Percentiles rank a stretch among this genome's conserved stretches.
phyloP scores from a whole-genome alignment of 2,888 invertebrate genomes.

The Phortica okadai region DNA sequence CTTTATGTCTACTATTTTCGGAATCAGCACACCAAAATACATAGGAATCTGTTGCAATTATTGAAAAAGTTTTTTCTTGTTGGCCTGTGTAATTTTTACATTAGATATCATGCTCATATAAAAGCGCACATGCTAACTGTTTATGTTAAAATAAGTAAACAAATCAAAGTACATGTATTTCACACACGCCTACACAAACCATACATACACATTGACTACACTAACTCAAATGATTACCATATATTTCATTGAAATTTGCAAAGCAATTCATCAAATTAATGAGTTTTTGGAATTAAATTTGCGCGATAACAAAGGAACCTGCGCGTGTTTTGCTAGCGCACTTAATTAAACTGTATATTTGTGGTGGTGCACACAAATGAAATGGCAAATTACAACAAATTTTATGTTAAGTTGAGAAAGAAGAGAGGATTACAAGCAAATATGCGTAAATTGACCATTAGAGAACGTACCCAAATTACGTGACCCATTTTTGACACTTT shows the following conservation, averaged over 20 bases:
- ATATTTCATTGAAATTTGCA: constrained; percentile 12
- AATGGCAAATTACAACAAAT: neutral
- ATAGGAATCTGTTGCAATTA: too few relatives aligned
- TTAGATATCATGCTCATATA: constrained; percentile 16
- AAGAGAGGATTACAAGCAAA: neutral
- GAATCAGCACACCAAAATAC: too few relatives aligned
- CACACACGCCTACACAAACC: neutral
- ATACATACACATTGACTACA: neutral
- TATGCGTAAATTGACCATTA: neutral
- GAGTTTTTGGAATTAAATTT: constrained; percentile 10
- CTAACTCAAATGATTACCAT: neutral
- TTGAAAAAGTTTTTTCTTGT: too few relatives aligned
- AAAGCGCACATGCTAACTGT: neutral
- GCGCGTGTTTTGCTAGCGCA: neutral
- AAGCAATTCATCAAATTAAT: constrained; percentile 17
- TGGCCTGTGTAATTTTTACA: too few relatives aligned
- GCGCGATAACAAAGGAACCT: neutral
- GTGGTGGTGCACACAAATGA: neutral
- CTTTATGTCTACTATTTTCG: too few relatives aligned
- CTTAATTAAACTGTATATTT: neutral
- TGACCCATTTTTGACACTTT: too few relatives aligned
- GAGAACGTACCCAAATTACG: too few relatives aligned
- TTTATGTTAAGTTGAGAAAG: too few relatives aligned
- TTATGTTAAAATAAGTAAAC: neutral
- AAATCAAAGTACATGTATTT: neutral